Conservation (phyloP, 1,140 invertebrate species). For the Telenomus remus region DNA sequence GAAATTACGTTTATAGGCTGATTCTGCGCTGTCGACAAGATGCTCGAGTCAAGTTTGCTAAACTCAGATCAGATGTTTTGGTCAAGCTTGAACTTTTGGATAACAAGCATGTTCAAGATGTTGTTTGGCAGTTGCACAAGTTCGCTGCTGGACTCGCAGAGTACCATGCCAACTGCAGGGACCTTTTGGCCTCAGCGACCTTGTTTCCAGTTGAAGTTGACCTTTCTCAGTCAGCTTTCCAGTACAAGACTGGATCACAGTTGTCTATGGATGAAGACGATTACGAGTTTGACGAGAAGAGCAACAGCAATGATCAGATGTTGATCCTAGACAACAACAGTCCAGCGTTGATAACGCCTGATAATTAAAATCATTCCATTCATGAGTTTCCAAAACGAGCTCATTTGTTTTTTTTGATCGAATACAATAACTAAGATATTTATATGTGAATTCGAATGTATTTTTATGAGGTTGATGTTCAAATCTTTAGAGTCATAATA, state of each 20-base stretch:
- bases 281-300: conserved; percentile 65
- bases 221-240: conserved; percentile 92
- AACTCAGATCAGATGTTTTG: conserved; percentile 93
- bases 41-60: conserved; percentile 92
- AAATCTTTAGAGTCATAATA: background rate
- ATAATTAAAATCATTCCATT: conserved; percentile 44
- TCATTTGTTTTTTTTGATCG: conserved; percentile 14
- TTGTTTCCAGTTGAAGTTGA: conserved; percentile 98
- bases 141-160: conserved; percentile 87
- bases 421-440: conserved; percentile 16
- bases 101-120: conserved; percentile 97
- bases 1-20: conserved; percentile 98
- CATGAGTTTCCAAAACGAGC: background rate
- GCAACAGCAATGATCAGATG: conserved; percentile 51
- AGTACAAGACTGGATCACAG: conserved; percentile 83
- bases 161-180: conserved; percentile 81
- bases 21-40: conserved; percentile 96
- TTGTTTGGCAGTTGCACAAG: conserved; percentile 89
- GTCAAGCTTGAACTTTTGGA: conserved; percentile 98
- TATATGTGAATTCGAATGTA: conserved; percentile 17
- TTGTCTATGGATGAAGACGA: conserved; percentile 73
- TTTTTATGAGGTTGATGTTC: conserved; percentile 22
- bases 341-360: conserved; percentile 51
- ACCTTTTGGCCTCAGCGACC: conserved; percentile 83
- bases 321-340: conserved; percentile 58